A percentile compares a stretch with the other conserved stretches of the same genome.
Evolutionary conservation across 2,888 invertebrate genomes (phyloP).

Genomic region (Tachina fera): DNA sequence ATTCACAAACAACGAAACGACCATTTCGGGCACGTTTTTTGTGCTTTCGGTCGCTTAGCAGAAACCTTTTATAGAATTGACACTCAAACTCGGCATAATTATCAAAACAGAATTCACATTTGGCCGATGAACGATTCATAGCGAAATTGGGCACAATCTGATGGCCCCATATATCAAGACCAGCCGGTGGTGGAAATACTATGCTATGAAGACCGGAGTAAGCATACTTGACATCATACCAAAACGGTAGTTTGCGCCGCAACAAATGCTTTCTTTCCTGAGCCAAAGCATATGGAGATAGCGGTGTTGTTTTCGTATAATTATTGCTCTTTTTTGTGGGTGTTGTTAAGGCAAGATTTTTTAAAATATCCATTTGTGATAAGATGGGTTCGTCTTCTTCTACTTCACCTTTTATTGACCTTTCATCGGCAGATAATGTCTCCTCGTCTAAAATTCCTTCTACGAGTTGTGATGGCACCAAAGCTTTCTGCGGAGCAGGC

Average conservation of each 20-base stretch:
- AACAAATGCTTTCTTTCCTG: constrained; percentile 71
- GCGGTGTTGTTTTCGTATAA: constrained; percentile 3
- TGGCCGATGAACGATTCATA: constrained; percentile 82
- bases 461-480: neutral
- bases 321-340: constrained; percentile 44
- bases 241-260: constrained; percentile 79
- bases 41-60: constrained; percentile 79
- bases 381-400: constrained; percentile 64
- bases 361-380: constrained; percentile 73
- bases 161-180: constrained; percentile 82
- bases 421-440: constrained; percentile 67
- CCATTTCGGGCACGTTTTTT: constrained; percentile 82
- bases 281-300: constrained; percentile 17
- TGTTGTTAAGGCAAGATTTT: constrained; percentile 67
- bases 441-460: constrained; percentile 58
- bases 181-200: constrained; percentile 81
- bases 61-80: constrained; percentile 84
- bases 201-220: constrained; percentile 83
- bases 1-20: constrained; percentile 85
- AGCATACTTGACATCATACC: constrained; percentile 83
- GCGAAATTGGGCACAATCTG: constrained; percentile 82
- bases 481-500: constrained; percentile 19
- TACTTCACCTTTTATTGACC: constrained; percentile 68
- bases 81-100: constrained; percentile 84
- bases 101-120: constrained; percentile 86